Evolutionary conservation across 1,140 invertebrate genomes (phyloP).

Genomic region (Yoshiicerus persimilis): DNA sequence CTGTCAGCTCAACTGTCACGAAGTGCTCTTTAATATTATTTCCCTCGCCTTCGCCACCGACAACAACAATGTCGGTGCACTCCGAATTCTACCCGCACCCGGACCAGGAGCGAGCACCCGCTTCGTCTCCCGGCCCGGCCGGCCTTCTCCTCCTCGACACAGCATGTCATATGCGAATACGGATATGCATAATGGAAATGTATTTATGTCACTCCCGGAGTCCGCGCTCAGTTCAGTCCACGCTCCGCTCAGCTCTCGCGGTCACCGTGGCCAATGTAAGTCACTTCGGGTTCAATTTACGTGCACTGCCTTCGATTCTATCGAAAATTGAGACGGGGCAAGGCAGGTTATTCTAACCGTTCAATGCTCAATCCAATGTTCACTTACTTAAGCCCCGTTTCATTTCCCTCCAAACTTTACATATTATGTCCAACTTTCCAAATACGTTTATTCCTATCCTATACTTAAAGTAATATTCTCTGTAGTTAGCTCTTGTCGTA

Average conservation of each 20-base stretch:
- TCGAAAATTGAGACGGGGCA: background rate
- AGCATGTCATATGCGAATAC: no score
- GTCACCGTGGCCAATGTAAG: background rate
- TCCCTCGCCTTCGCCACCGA: background rate
- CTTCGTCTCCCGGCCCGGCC: no score
- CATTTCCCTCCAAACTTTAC: background rate
- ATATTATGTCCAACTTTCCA: background rate
- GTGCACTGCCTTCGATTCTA: no score
- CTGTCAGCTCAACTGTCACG: background rate
- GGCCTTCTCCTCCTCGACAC: no score
- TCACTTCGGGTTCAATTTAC: background rate
- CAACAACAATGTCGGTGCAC: no score
- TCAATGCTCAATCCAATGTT: background rate
- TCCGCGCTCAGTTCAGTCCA: no score
- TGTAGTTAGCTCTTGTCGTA: no score
- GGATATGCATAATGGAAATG: no score
- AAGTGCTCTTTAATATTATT: background rate
- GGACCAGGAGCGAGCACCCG: no score
- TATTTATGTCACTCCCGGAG: no score
- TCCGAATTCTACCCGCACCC: no score
- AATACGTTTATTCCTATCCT: background rate
- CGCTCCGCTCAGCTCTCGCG: no score
- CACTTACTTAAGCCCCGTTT: background rate
- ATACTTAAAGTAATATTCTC: background rate
- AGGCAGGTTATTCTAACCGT: background rate